Evolutionary conservation across 35 echinoderm and acorn worm genomes (phyloP), one percentile per base, ranked within the genome.

Genomic region (Diadema setosum): DNA sequence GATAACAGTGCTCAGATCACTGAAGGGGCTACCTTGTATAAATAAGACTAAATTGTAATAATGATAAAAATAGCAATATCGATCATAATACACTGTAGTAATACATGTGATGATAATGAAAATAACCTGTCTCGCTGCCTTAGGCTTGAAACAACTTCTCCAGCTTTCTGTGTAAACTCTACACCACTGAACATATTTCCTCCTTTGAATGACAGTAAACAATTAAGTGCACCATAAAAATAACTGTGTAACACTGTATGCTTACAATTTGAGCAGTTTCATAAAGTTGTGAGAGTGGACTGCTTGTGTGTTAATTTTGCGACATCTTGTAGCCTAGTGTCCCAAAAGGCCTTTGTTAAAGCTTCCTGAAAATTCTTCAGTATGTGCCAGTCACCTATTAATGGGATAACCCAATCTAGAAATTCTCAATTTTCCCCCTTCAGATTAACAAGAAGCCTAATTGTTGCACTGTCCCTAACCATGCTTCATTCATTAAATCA

Each of bases 341-440:
- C 90, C 52, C 58, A 85, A 37, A 81, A 97, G 5, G 92, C 69
- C 29, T 97, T 92, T 59, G 92, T 89, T 4, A 97, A 41, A 20
- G 83, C 59, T n/a, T 83, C 52, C 52, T 93, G 94, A 69, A 49
- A 88, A 36, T 93, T 97, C 80, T 97, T 97, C 5, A 97, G 60
- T 17, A 92, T 35, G 67, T 97, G 94, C 94, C 94, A 97, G 74
- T 97, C 94, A 45, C 94, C 94, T 56, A 93, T 41, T 58, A 85
- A 97, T 18, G 94, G 86, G 20, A 97, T 86, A 1, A 97, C 83
- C 94, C 94, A 93, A 25, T 65, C 59, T 1, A 92, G 81, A n/a
- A n/a, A n/a, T n/a, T n/a, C n/a, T n/a, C n/a, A n/a, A n/a, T n/a
- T n/a, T n/a, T n/a, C n/a, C n/a, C n/a, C n/a, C n/a, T n/a, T n/a